Evolutionary conservation across 1,140 invertebrate species (phyloP).

Genomic region (Zaprionus davidi): DNA sequence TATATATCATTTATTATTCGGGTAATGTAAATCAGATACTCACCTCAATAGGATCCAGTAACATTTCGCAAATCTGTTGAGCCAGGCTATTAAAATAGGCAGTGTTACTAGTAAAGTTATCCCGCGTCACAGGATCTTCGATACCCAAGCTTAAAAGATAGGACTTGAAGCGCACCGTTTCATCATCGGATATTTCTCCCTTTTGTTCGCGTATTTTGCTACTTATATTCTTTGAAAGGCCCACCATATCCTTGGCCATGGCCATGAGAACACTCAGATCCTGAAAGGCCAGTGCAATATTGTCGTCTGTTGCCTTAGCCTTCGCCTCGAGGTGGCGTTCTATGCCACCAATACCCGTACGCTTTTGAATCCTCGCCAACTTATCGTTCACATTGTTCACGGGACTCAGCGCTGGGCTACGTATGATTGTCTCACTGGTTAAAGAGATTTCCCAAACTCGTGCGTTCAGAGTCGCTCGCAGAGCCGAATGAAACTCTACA

Average conservation of each 20-base stretch:
- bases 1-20: not conserved
- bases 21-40: not conserved
- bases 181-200: constrained; percentile 98
- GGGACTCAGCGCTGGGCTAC: constrained; percentile 43
- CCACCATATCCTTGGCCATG: constrained; percentile 99
- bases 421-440: constrained; percentile 47
- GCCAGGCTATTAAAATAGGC: constrained; percentile 95
- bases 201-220: constrained; percentile 97
- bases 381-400: constrained; percentile 83
- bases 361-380: constrained; percentile 86
- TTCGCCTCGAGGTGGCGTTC: constrained; percentile 96
- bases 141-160: constrained; percentile 98
- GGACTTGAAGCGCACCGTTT: constrained; percentile 97
- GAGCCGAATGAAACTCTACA: constrained; percentile 87
- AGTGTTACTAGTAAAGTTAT: constrained; percentile 93
- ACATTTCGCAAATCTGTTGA: constrained; percentile 92
- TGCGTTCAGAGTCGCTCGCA: constrained; percentile 87
- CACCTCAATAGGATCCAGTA: constrained; percentile 93
- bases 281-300: constrained; percentile 96
- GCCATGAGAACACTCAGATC: constrained; percentile 96
- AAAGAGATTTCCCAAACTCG: constrained; percentile 87
- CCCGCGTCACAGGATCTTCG: constrained; percentile 97
- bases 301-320: constrained; percentile 94
- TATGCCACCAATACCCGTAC: constrained; percentile 97
- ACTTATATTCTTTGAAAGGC: constrained; percentile 95